These are phyloP conservation scores for Chironomus striatipennis DNA, from an alignment of 1,140 invertebrate species.

Conservation along the genomic window DNA sequence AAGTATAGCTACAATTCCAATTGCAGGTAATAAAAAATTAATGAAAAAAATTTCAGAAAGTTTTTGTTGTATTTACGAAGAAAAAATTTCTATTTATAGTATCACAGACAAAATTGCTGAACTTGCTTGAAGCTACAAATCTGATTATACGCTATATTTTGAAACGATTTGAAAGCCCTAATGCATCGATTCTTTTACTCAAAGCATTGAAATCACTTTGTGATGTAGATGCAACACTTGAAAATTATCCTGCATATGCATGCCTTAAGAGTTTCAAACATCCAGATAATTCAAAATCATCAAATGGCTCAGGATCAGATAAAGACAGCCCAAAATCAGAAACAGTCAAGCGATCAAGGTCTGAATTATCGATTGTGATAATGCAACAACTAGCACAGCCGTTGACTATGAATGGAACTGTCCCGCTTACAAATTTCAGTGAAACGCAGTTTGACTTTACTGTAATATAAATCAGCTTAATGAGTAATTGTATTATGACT, in stretches of 20 bases:
- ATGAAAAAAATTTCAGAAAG: neutral
- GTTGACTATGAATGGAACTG: constrained; percentile 43
- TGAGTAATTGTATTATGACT: neutral
- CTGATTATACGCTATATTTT: constrained; percentile 38
- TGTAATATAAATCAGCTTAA: constrained; percentile 30
- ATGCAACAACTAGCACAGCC: constrained; percentile 57
- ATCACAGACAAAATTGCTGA: constrained; percentile 50
- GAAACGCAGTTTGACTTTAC: constrained; percentile 36
- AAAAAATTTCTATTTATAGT: constrained; percentile 42
- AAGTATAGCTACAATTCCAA: neutral
- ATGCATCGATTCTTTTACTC: constrained; percentile 35
- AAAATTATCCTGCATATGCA: constrained; percentile 34
- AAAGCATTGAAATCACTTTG: constrained; percentile 37
- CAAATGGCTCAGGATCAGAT: constrained; percentile 36
- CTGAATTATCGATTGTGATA: constrained; percentile 54
- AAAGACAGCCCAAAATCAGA: constrained; percentile 48
- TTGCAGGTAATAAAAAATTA: neutral
- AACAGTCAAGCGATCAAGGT: constrained; percentile 45
- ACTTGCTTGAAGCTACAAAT: constrained; percentile 36
- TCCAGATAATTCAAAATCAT: constrained; percentile 33
- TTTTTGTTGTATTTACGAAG: too few species aligned
- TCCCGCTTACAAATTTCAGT: constrained; percentile 30
- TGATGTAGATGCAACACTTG: constrained; percentile 31
- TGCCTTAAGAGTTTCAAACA: constrained; percentile 34
- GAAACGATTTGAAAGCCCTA: constrained; percentile 33